These are phyloP conservation scores for Orchesella cincta DNA, from an alignment of 1,140 invertebrate species.

Conservation along the genomic window DNA sequence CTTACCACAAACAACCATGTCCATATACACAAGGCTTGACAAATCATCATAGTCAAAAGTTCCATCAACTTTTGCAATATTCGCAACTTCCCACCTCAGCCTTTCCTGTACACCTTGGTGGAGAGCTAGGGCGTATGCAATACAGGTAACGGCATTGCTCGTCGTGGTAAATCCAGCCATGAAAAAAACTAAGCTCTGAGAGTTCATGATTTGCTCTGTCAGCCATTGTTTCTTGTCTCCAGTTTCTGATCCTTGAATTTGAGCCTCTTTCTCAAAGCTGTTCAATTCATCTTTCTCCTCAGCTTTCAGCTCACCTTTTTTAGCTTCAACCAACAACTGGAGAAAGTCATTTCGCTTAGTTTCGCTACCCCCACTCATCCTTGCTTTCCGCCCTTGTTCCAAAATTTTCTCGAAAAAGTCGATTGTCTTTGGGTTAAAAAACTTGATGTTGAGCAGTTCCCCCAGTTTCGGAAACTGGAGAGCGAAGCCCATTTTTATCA, in stretches of 20 bases:
- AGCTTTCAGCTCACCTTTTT: neutral
- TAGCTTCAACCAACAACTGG: neutral
- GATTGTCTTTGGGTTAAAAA: neutral
- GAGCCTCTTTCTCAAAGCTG: neutral
- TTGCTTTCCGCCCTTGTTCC: neutral
- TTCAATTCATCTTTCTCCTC: neutral
- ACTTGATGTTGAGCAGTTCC: neutral
- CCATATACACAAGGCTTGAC: neutral
- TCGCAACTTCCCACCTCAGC: neutral
- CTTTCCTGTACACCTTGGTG: neutral
- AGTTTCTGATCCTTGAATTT: neutral
- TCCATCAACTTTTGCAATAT: neutral
- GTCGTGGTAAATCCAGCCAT: slow-evolving; percentile 75
- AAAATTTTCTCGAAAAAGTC: slow-evolving; percentile 33
- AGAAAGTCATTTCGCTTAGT: neutral
- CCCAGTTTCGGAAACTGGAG: neutral
- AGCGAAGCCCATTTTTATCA: too few relatives aligned
- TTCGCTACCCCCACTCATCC: neutral
- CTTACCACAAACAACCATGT: neutral
- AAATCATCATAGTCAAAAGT: neutral
- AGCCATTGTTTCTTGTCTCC: neutral
- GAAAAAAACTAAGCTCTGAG: slow-evolving; percentile 53
- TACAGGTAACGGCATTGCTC: neutral
- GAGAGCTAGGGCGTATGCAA: neutral
- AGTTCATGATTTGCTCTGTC: too few relatives aligned